A percentile compares a stretch with the other conserved stretches of the same genome.
Evolutionary conservation across 2,888 invertebrate species (phyloP).

Genomic region (Cephus pulcher): DNA sequence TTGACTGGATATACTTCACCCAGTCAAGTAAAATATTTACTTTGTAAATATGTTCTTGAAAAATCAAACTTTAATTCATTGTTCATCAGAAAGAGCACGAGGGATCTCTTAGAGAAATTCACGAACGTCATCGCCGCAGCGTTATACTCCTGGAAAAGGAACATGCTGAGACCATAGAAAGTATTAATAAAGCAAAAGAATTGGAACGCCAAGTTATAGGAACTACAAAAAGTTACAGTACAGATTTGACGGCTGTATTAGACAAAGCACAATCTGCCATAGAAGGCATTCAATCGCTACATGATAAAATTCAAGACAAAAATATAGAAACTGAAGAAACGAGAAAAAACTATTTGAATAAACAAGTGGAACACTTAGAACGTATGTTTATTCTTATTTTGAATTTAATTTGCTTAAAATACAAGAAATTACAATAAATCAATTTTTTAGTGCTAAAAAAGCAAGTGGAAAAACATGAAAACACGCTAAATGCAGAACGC

Average conservation of each 20-base stretch:
- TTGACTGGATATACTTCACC: background rate
- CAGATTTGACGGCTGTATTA: conserved; percentile 50
- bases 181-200: conserved; percentile 54
- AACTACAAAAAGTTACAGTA: conserved; percentile 45
- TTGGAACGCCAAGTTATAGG: conserved; percentile 50
- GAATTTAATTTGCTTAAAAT: conserved; percentile 9
- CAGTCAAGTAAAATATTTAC: background rate
- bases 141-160: conserved; percentile 52
- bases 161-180: conserved; percentile 53
- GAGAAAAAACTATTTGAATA: conserved; percentile 42
- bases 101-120: conserved; percentile 46
- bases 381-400: conserved; percentile 37
- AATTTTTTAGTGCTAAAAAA: conserved; percentile 45
- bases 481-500: conserved; percentile 42
- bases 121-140: conserved; percentile 46
- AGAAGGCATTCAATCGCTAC: conserved; percentile 43
- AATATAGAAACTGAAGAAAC: conserved; percentile 38
- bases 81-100: conserved; percentile 43
- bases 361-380: conserved; percentile 50
- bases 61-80: background rate
- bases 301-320: conserved; percentile 44
- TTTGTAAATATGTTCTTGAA: background rate
- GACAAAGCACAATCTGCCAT: conserved; percentile 48
- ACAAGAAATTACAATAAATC: conserved; percentile 4
- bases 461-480: conserved; percentile 48